phyloP scores from a whole-genome alignment of 53 echinoderm and acorn worm genomes.

The Crossaster papposus region DNA sequence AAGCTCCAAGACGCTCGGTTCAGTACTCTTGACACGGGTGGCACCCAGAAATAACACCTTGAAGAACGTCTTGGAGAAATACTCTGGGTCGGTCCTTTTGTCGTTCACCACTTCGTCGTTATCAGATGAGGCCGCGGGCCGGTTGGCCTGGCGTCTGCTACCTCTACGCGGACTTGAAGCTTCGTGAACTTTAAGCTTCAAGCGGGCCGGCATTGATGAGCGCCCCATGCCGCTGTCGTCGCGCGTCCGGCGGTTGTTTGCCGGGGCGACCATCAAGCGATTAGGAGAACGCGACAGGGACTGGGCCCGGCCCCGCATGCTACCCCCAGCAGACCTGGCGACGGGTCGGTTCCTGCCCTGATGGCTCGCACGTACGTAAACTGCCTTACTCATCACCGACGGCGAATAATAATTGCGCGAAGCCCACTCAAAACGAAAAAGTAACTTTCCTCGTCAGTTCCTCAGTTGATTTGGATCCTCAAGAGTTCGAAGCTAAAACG shows the following conservation, averaged over 20 bases:
- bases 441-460: not conserved
- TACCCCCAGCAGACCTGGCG: not conserved
- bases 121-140: no score
- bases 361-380: slow-evolving; percentile 22
- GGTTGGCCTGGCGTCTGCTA: no score
- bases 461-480: not conserved
- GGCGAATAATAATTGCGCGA: not conserved
- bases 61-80: slow-evolving; percentile 28
- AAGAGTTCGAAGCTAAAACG: not conserved
- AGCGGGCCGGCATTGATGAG: not conserved
- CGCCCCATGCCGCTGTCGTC: not conserved
- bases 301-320: not conserved
- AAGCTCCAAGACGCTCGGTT: slow-evolving; percentile 30
- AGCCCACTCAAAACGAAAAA: not conserved
- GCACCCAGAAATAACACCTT: slow-evolving; percentile 47
- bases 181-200: slow-evolving; percentile 2
- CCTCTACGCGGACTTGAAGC: not conserved
- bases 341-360: not conserved
- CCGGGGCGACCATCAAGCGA: slow-evolving; percentile 16
- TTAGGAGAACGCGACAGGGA: not conserved
- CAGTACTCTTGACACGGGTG: not conserved
- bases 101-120: not conserved
- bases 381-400: not conserved
- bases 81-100: not conserved
- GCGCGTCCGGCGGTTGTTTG: not conserved